Conservation (phyloP, 2,797 vertebrate genomes). For the Hypotaenidia philippensis region DNA sequence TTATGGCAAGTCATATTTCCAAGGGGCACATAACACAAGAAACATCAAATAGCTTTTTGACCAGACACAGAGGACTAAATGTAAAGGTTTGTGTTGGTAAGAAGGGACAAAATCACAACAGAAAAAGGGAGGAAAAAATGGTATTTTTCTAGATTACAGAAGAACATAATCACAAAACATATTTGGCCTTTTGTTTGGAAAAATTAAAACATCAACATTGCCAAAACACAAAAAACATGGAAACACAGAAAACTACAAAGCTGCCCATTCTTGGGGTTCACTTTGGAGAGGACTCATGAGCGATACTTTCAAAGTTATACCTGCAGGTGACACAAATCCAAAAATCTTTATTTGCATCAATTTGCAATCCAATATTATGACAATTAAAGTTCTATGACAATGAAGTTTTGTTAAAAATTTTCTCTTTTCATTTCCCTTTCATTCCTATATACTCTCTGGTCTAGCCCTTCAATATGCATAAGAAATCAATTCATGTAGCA, state of each 20-base stretch:
- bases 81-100: neutral
- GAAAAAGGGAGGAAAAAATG: neutral
- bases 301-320: neutral
- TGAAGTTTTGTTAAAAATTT: neutral
- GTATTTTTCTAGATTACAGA: neutral
- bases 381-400: neutral
- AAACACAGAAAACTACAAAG: neutral
- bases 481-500: accelerated
- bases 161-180: neutral
- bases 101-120: neutral
- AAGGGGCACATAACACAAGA: neutral
- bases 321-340: neutral
- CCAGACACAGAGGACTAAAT: neutral
- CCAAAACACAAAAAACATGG: neutral
- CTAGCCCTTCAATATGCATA: neutral
- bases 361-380: neutral
- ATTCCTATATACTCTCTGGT: neutral
- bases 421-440: neutral
- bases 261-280: neutral
- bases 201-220: neutral
- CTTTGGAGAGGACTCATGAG: neutral
- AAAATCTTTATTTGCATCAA: neutral
- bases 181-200: neutral
- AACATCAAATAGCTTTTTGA: neutral
- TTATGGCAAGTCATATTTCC: neutral